Evolutionary conservation across 2,888 invertebrate genomes (phyloP).

Genomic region (Epistrophe eligans): DNA sequence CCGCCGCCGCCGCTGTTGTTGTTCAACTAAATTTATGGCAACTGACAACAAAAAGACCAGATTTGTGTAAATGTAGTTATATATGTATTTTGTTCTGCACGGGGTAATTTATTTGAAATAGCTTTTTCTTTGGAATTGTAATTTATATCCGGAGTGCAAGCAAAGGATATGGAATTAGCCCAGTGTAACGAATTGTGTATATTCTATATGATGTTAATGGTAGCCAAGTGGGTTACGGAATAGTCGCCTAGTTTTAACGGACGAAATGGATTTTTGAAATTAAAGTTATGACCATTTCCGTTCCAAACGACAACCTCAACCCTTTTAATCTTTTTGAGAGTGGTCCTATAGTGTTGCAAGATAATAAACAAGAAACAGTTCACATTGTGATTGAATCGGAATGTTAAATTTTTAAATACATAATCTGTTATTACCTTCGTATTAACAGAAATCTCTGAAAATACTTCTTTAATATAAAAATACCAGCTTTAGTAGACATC

Average conservation of each 20-base stretch:
- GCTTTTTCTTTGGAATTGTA: slow-evolving; percentile 56
- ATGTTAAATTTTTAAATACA: too few relatives aligned
- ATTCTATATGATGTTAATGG: background rate
- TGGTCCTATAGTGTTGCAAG: background rate
- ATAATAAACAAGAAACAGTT: background rate
- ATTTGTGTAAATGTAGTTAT: background rate
- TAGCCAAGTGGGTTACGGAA: slow-evolving; percentile 13
- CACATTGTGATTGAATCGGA: background rate
- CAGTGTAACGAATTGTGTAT: slow-evolving; percentile 30
- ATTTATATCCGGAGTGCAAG: slow-evolving; percentile 30
- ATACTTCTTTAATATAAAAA: too few relatives aligned
- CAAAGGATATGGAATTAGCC: slow-evolving; percentile 36
- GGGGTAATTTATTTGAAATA: slow-evolving; percentile 66
- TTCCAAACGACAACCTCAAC: background rate
- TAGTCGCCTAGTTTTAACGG: background rate
- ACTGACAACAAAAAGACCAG: slow-evolving; percentile 43
- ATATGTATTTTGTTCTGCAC: slow-evolving; percentile 14
- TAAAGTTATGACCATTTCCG: background rate
- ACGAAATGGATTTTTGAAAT: slow-evolving; percentile 16
- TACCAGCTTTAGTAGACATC: too few relatives aligned
- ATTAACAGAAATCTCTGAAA: too few relatives aligned
- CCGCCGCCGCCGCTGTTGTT: slow-evolving; percentile 18
- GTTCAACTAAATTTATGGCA: slow-evolving; percentile 58
- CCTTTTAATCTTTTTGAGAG: background rate
- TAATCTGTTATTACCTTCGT: too few relatives aligned